These are phyloP conservation scores for Hemiprocne comata DNA, from an alignment of 2,113 vertebrate species.

Conservation along the genomic window DNA sequence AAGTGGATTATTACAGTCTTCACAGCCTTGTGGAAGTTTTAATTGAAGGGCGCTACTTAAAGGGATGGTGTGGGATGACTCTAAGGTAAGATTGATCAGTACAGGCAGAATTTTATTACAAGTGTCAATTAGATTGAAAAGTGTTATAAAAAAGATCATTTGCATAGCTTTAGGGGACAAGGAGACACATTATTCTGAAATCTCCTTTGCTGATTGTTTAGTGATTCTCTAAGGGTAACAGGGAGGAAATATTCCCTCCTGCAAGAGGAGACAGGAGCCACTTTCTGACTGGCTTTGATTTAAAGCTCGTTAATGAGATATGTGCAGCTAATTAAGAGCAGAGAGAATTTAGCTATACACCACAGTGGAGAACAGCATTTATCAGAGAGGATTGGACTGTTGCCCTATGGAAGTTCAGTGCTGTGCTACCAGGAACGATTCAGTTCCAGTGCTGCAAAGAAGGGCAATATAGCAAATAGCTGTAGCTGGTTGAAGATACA, in stretches of 20 bases:
- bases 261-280: conserved; percentile 44
- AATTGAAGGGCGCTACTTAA: conserved; percentile 60
- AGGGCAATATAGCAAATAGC: conserved; percentile 1
- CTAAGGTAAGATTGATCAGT: conserved; percentile 61
- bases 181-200: conserved; percentile 62
- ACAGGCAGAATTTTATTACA: conserved; percentile 67
- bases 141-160: conserved; percentile 69
- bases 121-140: conserved; percentile 72
- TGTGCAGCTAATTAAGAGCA: conserved; percentile 53
- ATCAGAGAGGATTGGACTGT: conserved; percentile 33
- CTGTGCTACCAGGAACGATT: background rate
- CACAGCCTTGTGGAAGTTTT: conserved; percentile 56
- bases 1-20: conserved; percentile 58
- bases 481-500: background rate
- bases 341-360: conserved; percentile 50
- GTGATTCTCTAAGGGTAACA: conserved; percentile 46
- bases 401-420: conserved; percentile 40
- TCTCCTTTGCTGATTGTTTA: conserved; percentile 64
- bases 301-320: conserved; percentile 59
- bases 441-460: background rate
- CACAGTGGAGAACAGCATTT: conserved; percentile 45
- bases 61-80: conserved; percentile 43
- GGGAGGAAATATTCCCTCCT: conserved; percentile 44
- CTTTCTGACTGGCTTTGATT: conserved; percentile 60
- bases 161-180: conserved; percentile 62